Evolutionary conservation across 1,140 invertebrate genomes (phyloP), one percentile per base, ranked within the genome.

Genomic region (Pseudomyrmex pallidus): DNA sequence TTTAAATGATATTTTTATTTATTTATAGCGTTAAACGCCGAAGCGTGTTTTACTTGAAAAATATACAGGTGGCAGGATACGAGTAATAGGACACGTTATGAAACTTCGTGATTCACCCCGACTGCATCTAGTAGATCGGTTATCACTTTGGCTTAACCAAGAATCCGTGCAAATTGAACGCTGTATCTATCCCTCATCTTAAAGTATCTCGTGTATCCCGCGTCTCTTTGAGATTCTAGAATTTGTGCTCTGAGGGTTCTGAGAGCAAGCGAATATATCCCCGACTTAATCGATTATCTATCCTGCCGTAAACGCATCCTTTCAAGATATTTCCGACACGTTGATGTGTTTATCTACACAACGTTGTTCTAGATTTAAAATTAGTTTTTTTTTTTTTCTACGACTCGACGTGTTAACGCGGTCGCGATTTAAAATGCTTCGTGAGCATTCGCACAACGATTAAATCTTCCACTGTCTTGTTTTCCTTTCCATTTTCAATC

Each of bases 221-320:
- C 85, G 61, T 56, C 85, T 73, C 86, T 88, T 87, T 87, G 87
- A 87, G 87, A 74, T 84, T 80, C 85, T 67, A 74, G 80, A 87
- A 88, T 87, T 85, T 54, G 85, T 56, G 85, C 87, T 77, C 74
- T 66, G 61, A 61, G 74, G 63, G 57, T 52, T 80, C 82, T 63
- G 82, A 72, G 68, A 87, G 78, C 83, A 54, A 86, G 70, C 86
- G 64, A 61, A 66, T 85, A 88, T 87, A 76, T 88, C 10, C 50
- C 1, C 22, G 66, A 78, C 76, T 87, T 87, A 87, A 88, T 88
- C 87, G 87, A 88, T 88, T 88, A 88, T 87, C 87, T 76, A 63
- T 84, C 59, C 86, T 82, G 86, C 84, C 77, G 76, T 88, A 74
- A 88, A 85, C 83, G 87, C 86, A 84, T 74, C 74, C 59, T 67